Evolutionary conservation across 2,888 invertebrate species (phyloP), one percentile per base, ranked within the genome.

Genomic region (Lasioglossum calceatum): DNA sequence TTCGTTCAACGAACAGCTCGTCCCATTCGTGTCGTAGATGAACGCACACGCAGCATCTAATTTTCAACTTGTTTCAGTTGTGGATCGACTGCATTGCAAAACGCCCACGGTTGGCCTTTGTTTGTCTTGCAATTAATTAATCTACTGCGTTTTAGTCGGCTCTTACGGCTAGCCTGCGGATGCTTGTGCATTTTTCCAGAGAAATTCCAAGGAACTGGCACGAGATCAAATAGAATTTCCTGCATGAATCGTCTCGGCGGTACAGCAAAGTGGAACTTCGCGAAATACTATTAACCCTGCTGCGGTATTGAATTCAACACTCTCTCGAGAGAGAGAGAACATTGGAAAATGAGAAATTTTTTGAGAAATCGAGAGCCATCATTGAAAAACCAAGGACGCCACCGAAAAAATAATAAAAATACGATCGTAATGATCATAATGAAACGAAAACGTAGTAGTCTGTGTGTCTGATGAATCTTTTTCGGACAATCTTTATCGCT

Each of bases 81-180:
- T 32, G 64, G 64, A 64, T 64, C 64, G 64, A 32, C 27, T 64
- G 64, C 64, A 64, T 64, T 64, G 64, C 64, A 64, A 64, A 64
- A 64, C 64, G 64, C 64, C 64, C 64, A 64, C 67, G 67, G 67
- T 36, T 23, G 67, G 67, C 36, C 67, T 67, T 67, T 36, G 67
- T 36, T 67, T 67, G 36, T 67, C 67, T 36, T 36, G 67, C 36
- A 19, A 67, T 67, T 36, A 67, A 67, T 71, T 42, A 42, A 42
- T 42, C 42, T 42, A 42, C 67, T 67, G 64, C 64, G 32, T 64
- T 64, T 64, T 64, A 64, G 64, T 16, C 64, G 64, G 16, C 64
- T 32, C 16, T 64, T 32, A 16, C 0, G 32, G 27, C 64, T 16
- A 2, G 16, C 64, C 27, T 7, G 27, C 32, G 32, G 64, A 64